Evolutionary conservation across 2,888 invertebrate genomes (phyloP), one percentile per base, ranked within the genome.

Genomic region (Ptychoptera albimana): DNA sequence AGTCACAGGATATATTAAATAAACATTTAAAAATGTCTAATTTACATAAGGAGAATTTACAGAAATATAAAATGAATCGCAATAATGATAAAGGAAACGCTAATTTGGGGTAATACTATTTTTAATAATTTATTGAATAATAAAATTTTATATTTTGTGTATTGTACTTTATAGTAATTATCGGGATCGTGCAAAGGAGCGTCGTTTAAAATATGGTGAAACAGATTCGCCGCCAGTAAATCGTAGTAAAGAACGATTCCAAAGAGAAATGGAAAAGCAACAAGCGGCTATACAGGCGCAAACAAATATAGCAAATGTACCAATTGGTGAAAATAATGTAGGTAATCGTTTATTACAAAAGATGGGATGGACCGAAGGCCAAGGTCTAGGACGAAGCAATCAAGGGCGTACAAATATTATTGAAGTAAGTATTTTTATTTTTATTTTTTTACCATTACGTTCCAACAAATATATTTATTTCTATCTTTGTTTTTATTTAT

Each of bases 341-440:
- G 98, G 97, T 8, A 96, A 86, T 59, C 84, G 89, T 59, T 72
- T 98, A 63, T 64, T 98, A 50, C 93, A 97, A 64, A 93, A 92
- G 67, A 98, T 98, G 98, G 98, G 98, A 5, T 98, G 98, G 98
- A 84, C 84, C 7, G 92, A 92, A 60, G 98, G 98, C 0, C 82
- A 88, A 69, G 98, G 98, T 0, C 69, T 98, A 15, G 97, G 98
- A 1, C 87, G 86, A 60, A 75, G 78, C 44, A 91, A 91, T 59
- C 96, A 97, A 65, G 96, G 92, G 11, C 72, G 91, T 54, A 87
- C 89, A 16, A 86, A 85, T 44, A 94, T 94, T 40, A 88, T 96
- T 50, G 87, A 92, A 72, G 87, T 85, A 48, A 66, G 67, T 40
- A 23, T 29, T 12, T 12, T 23, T n/a, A n/a, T n/a, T 30, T 14